Conservation (phyloP, 37 sponge, comb jelly and placozoan species). For the Corticium candelabrum region DNA sequence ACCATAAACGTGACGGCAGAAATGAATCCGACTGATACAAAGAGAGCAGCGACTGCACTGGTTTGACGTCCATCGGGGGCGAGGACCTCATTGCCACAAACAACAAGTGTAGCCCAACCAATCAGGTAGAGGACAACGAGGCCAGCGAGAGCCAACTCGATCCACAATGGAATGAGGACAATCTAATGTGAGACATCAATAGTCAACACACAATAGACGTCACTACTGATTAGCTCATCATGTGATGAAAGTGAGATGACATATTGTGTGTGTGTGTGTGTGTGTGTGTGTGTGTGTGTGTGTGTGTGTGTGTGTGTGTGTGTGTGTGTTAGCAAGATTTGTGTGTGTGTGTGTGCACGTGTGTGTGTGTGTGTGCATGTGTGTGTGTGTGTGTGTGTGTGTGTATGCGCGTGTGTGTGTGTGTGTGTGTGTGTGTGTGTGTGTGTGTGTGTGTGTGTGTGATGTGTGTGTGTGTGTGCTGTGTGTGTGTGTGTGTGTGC, state of each 20-base stretch:
- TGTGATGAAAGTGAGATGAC: too few relatives aligned
- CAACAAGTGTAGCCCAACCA: not conserved
- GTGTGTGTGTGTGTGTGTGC: too few relatives aligned
- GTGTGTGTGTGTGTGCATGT: too few relatives aligned
- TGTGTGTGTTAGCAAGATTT: slow-evolving; percentile 18
- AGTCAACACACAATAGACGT: too few relatives aligned
- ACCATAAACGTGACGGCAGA: not conserved
- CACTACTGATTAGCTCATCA: too few relatives aligned
- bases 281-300: slow-evolving; percentile 12
- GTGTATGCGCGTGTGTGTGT: too few relatives aligned
- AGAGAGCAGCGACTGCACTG: not conserved
- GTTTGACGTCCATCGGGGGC: not conserved
- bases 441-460: too few relatives aligned
- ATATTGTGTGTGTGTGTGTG: slow-evolving; percentile 21
- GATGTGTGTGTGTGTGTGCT: too few relatives aligned
- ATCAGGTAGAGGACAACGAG: not conserved
- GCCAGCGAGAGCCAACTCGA: not conserved
- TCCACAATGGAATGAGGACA: not conserved
- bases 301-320: slow-evolving; percentile 27
- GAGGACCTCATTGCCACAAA: not conserved
- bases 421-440: too few relatives aligned
- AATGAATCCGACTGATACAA: not conserved
- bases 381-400: too few relatives aligned
- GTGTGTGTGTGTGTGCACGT: too few relatives aligned
- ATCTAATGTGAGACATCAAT: too few relatives aligned